Base-by-base conservation (phyloP, 35 echinoderm and acorn worm genomes). In the Patiria miniata region DNA sequence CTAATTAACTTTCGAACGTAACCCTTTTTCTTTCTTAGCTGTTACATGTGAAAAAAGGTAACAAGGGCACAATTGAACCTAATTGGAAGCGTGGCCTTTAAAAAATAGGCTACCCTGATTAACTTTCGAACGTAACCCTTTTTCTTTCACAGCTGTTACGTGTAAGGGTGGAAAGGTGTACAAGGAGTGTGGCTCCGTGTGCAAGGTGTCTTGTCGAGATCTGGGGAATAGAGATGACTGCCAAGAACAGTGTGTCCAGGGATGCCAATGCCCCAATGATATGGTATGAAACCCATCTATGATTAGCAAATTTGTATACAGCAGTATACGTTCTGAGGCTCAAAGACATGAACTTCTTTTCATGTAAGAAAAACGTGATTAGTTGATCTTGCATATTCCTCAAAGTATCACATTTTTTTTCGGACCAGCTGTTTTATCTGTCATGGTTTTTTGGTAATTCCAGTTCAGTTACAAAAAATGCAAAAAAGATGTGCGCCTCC, bases 261-360 rank as follows among this genome's bases (percentile, higher is more conserved):
- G 87, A 0, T 89, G 87, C 37, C 54, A 82, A 8, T 89, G 87
- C 28, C 53, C 87, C 0, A 39, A 82, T 8, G 87, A 50, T 15
- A 55, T 68, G 40, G 87, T 89, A 76, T 12, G 79, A 50, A 38
- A 29, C 39, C 28, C 30, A 78, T 15, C 26, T 15, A 14, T 0
- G 40, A 5, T 34, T 22, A 18, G 9, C 39, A 78, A 36, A 30
- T 15, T 36, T 32, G 33, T 23, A 28, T 10, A 28, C 16, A 1
- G 36, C 12, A 21, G 9, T 39, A 38, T 80, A 38, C 39, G 1
- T 38, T 33, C 7, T 7, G 0, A 16, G 50, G 23, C 2, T 12
- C 21, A 15, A 14, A 22, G 4, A 80, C 10, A 38, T 37, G 6
- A 40, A 5, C 6, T 78, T 78, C 16, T 78, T 4, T 37, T 78